Base-by-base conservation (phyloP, 2,113 vertebrate species). In the Eurypyga helias region DNA sequence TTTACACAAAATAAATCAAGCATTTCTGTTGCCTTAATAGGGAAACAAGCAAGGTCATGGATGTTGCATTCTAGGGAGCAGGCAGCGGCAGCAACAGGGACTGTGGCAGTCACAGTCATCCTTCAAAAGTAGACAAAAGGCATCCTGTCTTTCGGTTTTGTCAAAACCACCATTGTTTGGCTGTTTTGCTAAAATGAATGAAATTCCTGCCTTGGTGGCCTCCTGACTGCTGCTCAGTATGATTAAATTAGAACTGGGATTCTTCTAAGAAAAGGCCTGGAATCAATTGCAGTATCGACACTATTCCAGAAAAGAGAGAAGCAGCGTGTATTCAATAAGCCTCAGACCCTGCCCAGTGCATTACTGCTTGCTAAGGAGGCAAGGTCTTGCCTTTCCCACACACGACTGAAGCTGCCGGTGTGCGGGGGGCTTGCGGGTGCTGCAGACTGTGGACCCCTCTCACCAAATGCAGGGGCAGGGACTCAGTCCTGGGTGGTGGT, bases 241-340 rank as follows among this genome's bases (percentile, higher is more conserved):
- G 55, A 87, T 93, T 92, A 81, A 93, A 94, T 94, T 94, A 88
- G 83, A 93, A 90, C 79, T 71, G 51, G 29, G 64, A 78, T 93
- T 92, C 90, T 86, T 93, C 84, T 83, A 83, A 93, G 90, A 75
- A 90, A 90, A 92, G 31, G 43, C 34, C 51, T 78, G 92, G 85
- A 90, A 88, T 87, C 92, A 78, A 89, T 90, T 78, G 79, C 24
- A 31, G 17, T 89, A 57, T 89, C 78, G 88, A 93, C 0, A 1
- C 41, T 49, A 23, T 55, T 94, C 60, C 71, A 60, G 90, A 81
- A 69, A 72, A 90, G 79, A 58, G 49, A 87, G 66, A 73, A 36
- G 55, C 83, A 41, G 46, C 33, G 9, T 24, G 49, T 61, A 51
- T 79, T 88, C 62, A 69, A 13, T 66, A 81, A 86, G 46, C 38